Conservation (phyloP, 2,888 invertebrate genomes). For the Bembecia ichneumoniformis region DNA sequence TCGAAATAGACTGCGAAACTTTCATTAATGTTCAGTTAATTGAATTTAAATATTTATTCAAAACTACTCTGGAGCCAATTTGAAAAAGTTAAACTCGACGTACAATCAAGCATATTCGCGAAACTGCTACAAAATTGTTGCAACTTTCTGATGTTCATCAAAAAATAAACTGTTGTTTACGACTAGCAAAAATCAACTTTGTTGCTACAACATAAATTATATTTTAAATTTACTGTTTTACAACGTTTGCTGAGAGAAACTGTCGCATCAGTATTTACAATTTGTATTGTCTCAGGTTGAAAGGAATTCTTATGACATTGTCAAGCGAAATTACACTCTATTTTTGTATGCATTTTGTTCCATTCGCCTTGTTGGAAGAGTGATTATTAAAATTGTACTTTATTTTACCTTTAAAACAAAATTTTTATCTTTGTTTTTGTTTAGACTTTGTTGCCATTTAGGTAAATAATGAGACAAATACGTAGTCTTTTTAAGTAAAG, state of each 20-base stretch:
- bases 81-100: neutral
- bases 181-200: constrained; percentile 1
- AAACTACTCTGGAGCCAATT: neutral
- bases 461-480: too few species aligned
- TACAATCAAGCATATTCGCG: neutral
- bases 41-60: neutral
- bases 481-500: too few species aligned
- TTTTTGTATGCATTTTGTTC: neutral
- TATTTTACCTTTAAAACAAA: neutral
- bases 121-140: constrained; percentile 8
- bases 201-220: neutral
- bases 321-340: constrained; percentile 12
- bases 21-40: neutral
- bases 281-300: constrained; percentile 36
- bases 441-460: too few species aligned
- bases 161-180: neutral
- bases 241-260: constrained; percentile 9
- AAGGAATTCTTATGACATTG: constrained; percentile 15
- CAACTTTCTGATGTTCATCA: constrained; percentile 13
- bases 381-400: neutral
- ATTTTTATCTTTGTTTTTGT: neutral
- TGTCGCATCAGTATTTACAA: constrained; percentile 28
- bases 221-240: constrained; percentile 10
- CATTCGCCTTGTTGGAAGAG: neutral
- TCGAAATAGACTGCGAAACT: too few species aligned